phyloP scores from a whole-genome alignment of 1,140 invertebrate species.

The Odontomachus brunneus region DNA sequence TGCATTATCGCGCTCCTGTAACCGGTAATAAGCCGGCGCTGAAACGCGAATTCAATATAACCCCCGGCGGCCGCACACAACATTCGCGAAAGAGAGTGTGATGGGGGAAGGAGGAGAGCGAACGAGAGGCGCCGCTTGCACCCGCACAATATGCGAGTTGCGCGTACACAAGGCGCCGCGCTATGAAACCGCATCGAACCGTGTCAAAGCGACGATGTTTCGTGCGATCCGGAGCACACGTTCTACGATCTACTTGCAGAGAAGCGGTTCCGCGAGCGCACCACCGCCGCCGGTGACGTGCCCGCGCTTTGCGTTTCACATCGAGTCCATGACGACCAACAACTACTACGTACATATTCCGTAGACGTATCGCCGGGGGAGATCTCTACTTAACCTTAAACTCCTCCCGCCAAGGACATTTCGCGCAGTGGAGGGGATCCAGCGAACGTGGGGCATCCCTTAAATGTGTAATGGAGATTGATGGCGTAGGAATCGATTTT shows the following conservation, averaged over 20 bases:
- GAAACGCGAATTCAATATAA: conserved; percentile 47
- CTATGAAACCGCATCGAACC: conserved; percentile 64
- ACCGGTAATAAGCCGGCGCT: conserved; percentile 43
- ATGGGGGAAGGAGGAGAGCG: too few relatives aligned
- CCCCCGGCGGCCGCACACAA: not conserved
- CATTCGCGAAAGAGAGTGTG: not conserved
- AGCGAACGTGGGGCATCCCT: too few relatives aligned
- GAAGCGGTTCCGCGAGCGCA: not conserved
- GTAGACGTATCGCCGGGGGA: too few relatives aligned
- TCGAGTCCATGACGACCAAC: too few relatives aligned
- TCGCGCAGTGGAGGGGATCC: too few relatives aligned
- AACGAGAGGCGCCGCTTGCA: conserved; percentile 8
- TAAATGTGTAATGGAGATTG: too few relatives aligned
- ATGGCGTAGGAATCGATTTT: too few relatives aligned
- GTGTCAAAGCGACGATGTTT: conserved; percentile 58
- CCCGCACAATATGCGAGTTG: conserved; percentile 39
- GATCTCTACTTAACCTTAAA: too few relatives aligned
- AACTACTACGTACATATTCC: too few relatives aligned
- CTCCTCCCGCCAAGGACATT: too few relatives aligned
- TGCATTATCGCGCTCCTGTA: conserved; percentile 29
- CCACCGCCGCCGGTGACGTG: not conserved
- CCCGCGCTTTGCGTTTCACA: not conserved
- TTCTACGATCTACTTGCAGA: not conserved
- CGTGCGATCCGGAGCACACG: conserved; percentile 17
- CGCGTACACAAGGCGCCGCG: conserved; percentile 48